Evolutionary conservation across 2,888 invertebrate species (phyloP), one percentile per base, ranked within the genome.

Genomic region (Hanleya hanleyi): DNA sequence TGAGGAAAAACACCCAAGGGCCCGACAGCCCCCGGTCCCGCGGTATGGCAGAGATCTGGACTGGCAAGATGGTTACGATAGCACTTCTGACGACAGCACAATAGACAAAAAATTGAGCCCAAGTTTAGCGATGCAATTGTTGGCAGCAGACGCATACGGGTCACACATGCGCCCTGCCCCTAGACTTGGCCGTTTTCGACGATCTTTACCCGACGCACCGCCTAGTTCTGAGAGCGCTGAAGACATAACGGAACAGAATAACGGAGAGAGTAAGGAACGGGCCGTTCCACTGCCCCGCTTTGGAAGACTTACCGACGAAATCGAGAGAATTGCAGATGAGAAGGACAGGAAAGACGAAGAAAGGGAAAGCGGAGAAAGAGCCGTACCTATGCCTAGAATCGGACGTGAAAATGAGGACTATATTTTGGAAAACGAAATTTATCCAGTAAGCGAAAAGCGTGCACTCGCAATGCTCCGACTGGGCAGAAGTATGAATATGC

Each of bases 351-450:
- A 62, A 12, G 7, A 22, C 26, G 33, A 32, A 9, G 36, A 62
- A 7, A 35, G 22, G 15, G 62, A 62, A 7, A 33, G 62, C 7
- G 9, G 12, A 35, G 62, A 32, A 35, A 32, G 62, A 33, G 62
- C 62, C 12, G 62, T 62, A 7, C 62, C 62, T 9, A 62, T 62
- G 32, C 62, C 62, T 15, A 32, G 62, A 33, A 62, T 33, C 62
- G 62, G 62, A 7, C 62, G 62, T 32, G 32, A 62, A 62, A 33
- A 32, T 32, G 62, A 33, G 9, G 62, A 62, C 5, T 41, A 41
- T n/a, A 12, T n/a, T 15, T n/a, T 41, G 12, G 12, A 41, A 15
- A n/a, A 41, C 47, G 62, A 62, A 32, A 6, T 7, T 9, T 26
- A 29, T 9, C 7, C 7, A 51, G 51, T 7, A n/a, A 51, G 22